A percentile compares a stretch with the other conserved stretches of the same genome.
Conservation (phyloP, 2,113 vertebrate species). For the Anthoscopus minutus region DNA sequence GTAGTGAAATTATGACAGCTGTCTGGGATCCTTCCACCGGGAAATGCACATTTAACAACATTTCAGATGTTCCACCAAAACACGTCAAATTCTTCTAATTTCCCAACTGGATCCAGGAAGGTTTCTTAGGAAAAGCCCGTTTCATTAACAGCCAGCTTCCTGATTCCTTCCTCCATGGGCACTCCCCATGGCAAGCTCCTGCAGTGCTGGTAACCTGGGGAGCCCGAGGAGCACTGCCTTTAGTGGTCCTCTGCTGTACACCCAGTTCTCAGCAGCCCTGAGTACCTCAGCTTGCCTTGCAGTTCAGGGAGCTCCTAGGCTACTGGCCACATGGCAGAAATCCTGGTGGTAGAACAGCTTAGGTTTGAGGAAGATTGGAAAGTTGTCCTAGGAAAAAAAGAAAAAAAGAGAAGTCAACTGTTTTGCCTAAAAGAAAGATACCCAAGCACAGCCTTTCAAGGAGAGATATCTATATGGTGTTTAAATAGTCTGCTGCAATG, state of each 20-base stretch:
- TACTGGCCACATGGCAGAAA: background rate
- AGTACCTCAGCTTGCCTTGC: background rate
- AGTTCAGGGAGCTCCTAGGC: background rate
- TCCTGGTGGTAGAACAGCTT: background rate
- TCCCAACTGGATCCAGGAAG: slow-evolving; percentile 3
- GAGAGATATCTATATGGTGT: background rate
- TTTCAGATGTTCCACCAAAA: slow-evolving; percentile 58
- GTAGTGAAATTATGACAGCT: slow-evolving; percentile 51
- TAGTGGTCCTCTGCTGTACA: background rate
- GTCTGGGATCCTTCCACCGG: slow-evolving; percentile 30
- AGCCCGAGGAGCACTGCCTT: background rate
- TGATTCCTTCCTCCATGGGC: background rate
- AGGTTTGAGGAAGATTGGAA: background rate
- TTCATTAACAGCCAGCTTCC: background rate
- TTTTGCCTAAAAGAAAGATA: background rate
- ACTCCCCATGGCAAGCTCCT: background rate
- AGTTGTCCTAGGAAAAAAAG: background rate
- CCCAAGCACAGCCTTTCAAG: background rate
- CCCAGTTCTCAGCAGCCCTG: fast-evolving
- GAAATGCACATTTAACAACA: slow-evolving; percentile 30
- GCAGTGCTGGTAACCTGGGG: background rate
- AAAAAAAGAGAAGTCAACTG: background rate
- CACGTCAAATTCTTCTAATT: slow-evolving; percentile 42
- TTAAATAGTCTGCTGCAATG: background rate
- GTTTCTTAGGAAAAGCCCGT: background rate